phyloP scores from a whole-genome alignment of 1,140 invertebrate species.

The Drosophila nannoptera region DNA sequence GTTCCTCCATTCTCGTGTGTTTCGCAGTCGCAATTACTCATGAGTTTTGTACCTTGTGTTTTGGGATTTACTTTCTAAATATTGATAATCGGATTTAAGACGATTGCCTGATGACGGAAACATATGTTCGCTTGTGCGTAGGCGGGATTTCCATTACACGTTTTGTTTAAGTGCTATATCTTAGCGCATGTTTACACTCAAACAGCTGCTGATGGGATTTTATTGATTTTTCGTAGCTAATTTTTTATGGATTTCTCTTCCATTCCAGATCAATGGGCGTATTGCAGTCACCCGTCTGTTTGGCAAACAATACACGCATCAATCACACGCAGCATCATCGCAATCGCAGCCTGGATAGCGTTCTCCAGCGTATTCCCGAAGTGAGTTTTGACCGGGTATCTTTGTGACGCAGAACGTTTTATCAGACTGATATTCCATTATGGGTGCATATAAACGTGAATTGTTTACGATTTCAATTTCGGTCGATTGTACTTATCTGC shows the following conservation, averaged over 20 bases:
- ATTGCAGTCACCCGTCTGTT: constrained; percentile 84
- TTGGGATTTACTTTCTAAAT: constrained; percentile 27
- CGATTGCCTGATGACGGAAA: not conserved
- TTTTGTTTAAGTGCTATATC: too few relatives aligned
- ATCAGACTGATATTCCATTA: too few relatives aligned
- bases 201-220: constrained; percentile 35
- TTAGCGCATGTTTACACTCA: not conserved
- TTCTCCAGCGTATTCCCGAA: constrained; percentile 90
- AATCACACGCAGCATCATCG: constrained; percentile 87
- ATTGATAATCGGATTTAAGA: constrained; percentile 47
- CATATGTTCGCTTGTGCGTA: too few relatives aligned
- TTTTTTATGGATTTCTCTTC: constrained; percentile 3
- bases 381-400: constrained; percentile 78
- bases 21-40: constrained; percentile 8
- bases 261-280: constrained; percentile 86
- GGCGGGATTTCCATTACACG: too few relatives aligned
- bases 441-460: too few relatives aligned
- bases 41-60: constrained; percentile 37
- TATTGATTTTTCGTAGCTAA: constrained; percentile 49
- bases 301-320: constrained; percentile 80
- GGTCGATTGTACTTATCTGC: too few relatives aligned
- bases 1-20: constrained; percentile 19
- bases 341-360: constrained; percentile 92
- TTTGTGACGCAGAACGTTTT: too few relatives aligned
- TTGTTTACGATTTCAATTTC: too few relatives aligned